These are phyloP conservation scores for Cryptus viduatorius DNA, from an alignment of 2,888 invertebrate species.

Conservation along the genomic window DNA sequence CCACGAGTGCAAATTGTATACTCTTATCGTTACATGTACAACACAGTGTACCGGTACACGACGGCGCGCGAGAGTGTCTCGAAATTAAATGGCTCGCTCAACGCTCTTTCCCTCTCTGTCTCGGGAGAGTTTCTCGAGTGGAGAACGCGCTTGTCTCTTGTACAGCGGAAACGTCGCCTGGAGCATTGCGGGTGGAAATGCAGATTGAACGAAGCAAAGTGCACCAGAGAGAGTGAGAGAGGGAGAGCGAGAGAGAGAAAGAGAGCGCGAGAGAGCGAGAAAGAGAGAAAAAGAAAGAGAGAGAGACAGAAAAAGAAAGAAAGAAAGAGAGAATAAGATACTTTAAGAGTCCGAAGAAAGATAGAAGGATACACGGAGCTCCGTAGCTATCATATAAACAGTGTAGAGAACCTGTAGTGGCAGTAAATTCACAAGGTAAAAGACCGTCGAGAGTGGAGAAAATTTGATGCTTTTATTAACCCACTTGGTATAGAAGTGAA, in stretches of 20 bases:
- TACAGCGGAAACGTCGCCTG: slow-evolving; percentile 78
- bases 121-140: slow-evolving; percentile 48
- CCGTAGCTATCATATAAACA: background rate
- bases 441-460: background rate
- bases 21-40: slow-evolving; percentile 32
- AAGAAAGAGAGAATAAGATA: background rate
- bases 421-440: slow-evolving; percentile 5
- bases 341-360: background rate
- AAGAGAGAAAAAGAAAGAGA: slow-evolving; percentile 1
- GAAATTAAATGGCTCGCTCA: slow-evolving; percentile 59
- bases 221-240: slow-evolving; percentile 1
- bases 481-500: background rate
- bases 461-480: slow-evolving; percentile 17
- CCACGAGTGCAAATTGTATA: background rate
- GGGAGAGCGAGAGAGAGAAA: slow-evolving; percentile 1
- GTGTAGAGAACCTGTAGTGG: slow-evolving; percentile 4
- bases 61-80: slow-evolving; percentile 52
- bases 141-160: slow-evolving; percentile 55
- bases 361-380: slow-evolving; percentile 3
- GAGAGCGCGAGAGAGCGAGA: too few species aligned
- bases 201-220: slow-evolving; percentile 47
- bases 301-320: slow-evolving; percentile 8
- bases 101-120: slow-evolving; percentile 31
- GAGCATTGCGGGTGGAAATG: slow-evolving; percentile 77
- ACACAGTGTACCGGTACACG: slow-evolving; percentile 28